Evolutionary conservation across 1,140 invertebrate species (phyloP).

Genomic region (Pogonomyrmex californicus): DNA sequence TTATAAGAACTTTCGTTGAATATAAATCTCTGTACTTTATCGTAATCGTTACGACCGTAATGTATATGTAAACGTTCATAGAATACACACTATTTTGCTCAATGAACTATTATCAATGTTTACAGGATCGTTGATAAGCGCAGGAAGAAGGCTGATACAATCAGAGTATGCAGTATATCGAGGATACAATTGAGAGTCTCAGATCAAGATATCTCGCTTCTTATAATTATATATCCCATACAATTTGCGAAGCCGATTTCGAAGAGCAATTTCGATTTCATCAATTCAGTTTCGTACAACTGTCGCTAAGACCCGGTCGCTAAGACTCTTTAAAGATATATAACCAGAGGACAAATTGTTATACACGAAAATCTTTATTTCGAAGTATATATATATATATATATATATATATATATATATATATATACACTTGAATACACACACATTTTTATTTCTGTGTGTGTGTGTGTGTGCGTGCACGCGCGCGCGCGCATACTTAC

Average conservation of each 20-base stretch:
- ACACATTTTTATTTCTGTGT: too few species aligned
- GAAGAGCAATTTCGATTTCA: neutral
- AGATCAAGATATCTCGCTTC: neutral
- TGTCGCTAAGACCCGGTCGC: neutral
- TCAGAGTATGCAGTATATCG: neutral
- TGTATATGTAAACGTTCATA: neutral
- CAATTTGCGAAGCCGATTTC: neutral
- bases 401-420: neutral
- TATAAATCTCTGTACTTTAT: neutral
- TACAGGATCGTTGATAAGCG: neutral
- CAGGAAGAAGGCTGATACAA: constrained; percentile 8
- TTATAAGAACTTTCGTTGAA: constrained; percentile 16
- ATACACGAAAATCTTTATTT: constrained; percentile 8
- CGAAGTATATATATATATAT: neutral
- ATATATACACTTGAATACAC: too few species aligned
- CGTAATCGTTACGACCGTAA: neutral
- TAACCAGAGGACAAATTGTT: neutral
- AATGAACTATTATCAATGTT: constrained; percentile 16
- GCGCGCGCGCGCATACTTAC: too few species aligned
- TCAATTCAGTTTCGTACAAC: neutral
- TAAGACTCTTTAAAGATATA: neutral
- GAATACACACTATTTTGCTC: neutral
- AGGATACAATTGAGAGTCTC: neutral
- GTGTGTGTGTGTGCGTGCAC: too few species aligned
- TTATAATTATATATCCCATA: neutral